Evolutionary conservation across 2,113 vertebrate species (phyloP).

Genomic region (Strix aluco): DNA sequence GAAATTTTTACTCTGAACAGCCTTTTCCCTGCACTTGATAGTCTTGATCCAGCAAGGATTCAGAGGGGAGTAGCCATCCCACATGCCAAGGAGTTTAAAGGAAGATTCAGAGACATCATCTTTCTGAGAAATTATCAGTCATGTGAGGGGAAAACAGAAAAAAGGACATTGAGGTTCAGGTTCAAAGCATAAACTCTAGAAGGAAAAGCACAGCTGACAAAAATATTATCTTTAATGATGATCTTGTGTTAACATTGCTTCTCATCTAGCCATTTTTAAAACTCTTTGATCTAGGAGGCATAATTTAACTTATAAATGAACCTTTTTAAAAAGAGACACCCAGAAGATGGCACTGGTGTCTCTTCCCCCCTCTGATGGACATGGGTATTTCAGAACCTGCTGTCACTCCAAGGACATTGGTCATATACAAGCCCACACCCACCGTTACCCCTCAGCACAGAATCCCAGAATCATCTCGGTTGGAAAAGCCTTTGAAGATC

Average conservation of each 20-base stretch:
- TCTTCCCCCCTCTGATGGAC: not conserved
- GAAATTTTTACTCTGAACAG: not conserved
- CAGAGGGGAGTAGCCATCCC: not conserved
- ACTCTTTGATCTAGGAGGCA: not conserved
- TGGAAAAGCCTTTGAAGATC: too few relatives aligned
- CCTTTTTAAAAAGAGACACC: not conserved
- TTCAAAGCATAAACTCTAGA: not conserved
- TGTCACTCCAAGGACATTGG: not conserved
- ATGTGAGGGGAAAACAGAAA: rapidly evolving
- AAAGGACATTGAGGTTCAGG: not conserved
- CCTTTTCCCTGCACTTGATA: not conserved
- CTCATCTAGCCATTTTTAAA: not conserved
- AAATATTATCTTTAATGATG: not conserved
- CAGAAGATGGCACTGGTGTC: not conserved
- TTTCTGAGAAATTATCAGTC: not conserved
- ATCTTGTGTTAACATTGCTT: not conserved
- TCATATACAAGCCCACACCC: not conserved
- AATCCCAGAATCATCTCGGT: too few relatives aligned
- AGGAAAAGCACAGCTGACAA: not conserved
- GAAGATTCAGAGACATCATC: not conserved
- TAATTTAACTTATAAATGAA: not conserved
- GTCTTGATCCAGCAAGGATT: not conserved
- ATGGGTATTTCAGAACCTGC: not conserved
- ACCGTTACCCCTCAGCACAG: not conserved
- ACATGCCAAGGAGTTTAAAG: not conserved